Evolutionary conservation across 2,113 vertebrate species (phyloP).

Genomic region (Corythornis cristatus): DNA sequence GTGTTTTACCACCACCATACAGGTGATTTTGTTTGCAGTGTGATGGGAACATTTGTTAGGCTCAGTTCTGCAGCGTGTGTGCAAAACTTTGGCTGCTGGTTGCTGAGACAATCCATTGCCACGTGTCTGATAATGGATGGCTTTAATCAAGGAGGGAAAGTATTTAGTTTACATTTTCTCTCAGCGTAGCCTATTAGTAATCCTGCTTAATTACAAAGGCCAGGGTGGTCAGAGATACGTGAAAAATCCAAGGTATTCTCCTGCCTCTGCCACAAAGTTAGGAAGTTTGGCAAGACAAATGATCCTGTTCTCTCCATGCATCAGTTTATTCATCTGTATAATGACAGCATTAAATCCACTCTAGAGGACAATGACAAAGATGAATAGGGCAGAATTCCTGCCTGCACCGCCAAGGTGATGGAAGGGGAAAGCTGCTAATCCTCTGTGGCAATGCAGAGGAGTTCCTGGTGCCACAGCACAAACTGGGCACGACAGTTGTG

Average conservation of each 20-base stretch:
- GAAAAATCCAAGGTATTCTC: background rate
- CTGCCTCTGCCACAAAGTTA: background rate
- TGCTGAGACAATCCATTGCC: background rate
- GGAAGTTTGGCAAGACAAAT: background rate
- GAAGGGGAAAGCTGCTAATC: background rate
- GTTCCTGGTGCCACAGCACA: background rate
- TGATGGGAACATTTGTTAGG: background rate
- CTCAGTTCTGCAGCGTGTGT: background rate
- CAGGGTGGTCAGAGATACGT: background rate
- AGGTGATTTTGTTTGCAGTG: background rate
- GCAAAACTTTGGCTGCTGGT: background rate
- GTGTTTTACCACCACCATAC: background rate
- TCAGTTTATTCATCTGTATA: background rate
- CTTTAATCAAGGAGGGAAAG: background rate
- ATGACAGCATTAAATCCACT: background rate
- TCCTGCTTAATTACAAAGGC: background rate
- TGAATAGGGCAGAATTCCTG: background rate
- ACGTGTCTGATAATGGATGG: background rate
- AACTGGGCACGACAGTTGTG: fast-evolving
- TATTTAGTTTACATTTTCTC: background rate
- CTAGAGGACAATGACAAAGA: background rate
- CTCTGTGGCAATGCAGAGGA: fast-evolving
- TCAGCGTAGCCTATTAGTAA: background rate
- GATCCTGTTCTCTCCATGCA: background rate
- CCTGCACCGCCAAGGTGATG: background rate